Evolutionary conservation across 2,888 invertebrate genomes (phyloP).

Genomic region (Philaethria dido): DNA sequence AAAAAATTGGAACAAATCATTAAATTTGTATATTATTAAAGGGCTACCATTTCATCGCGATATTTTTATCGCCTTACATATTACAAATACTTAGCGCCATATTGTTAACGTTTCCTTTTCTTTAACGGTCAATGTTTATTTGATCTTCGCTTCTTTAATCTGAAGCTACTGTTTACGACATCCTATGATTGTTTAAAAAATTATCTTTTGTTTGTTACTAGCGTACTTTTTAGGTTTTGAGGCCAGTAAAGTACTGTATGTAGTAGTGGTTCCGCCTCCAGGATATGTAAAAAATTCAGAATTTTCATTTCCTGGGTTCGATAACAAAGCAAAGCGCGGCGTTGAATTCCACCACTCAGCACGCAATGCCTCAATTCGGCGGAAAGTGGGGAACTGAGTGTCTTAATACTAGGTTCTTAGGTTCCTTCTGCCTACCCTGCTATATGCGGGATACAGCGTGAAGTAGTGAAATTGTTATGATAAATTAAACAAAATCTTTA

Average conservation of each 20-base stretch:
- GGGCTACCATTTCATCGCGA: constrained; percentile 27
- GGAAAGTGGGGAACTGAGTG: too few relatives aligned
- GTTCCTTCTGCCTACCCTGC: too few relatives aligned
- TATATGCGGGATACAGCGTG: too few relatives aligned
- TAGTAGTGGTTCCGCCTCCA: too few relatives aligned
- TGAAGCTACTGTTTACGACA: constrained; percentile 1
- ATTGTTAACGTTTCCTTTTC: constrained; percentile 1
- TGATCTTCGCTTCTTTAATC: not conserved
- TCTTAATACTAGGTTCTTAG: too few relatives aligned
- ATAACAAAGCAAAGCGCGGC: too few relatives aligned
- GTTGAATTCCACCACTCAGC: too few relatives aligned
- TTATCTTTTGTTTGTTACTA: not conserved
- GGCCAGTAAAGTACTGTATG: not conserved
- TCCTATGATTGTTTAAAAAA: not conserved
- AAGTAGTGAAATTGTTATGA: too few relatives aligned
- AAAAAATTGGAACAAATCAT: constrained; percentile 14
- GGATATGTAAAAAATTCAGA: too few relatives aligned
- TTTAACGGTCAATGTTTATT: constrained; percentile 3
- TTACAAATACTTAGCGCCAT: constrained; percentile 2
- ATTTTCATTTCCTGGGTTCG: too few relatives aligned
- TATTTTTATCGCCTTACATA: constrained; percentile 33
- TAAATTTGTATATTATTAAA: constrained; percentile 33
- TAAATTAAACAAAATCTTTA: too few relatives aligned
- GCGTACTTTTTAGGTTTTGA: not conserved
- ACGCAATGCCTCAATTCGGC: too few relatives aligned